These are phyloP conservation scores for Theocolax elegans DNA, from an alignment of 1,140 invertebrate genomes.

Conservation along the genomic window DNA sequence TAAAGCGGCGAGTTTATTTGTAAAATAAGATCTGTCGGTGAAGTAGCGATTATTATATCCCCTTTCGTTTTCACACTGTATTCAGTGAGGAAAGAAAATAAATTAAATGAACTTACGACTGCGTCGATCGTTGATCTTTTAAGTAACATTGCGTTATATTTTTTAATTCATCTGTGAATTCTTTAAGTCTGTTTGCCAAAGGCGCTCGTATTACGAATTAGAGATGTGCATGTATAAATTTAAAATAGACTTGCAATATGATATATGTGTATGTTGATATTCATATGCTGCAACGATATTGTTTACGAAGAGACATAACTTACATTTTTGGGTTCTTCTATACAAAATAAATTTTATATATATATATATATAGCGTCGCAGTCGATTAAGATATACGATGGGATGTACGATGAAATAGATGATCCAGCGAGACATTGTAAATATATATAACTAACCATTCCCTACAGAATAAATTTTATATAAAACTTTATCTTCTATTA, in stretches of 20 bases:
- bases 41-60: not conserved
- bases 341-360: too few relatives aligned
- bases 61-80: too few relatives aligned
- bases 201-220: conserved; percentile 6
- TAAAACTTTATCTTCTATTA: conserved; percentile 19
- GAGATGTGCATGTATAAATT: not conserved
- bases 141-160: not conserved
- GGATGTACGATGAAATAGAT: conserved; percentile 8
- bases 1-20: not conserved
- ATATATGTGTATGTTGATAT: too few relatives aligned
- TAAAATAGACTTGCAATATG: too few relatives aligned
- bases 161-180: conserved; percentile 29
- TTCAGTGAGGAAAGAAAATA: too few relatives aligned
- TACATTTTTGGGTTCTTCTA: too few relatives aligned
- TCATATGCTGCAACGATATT: too few relatives aligned
- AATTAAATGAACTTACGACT: not conserved
- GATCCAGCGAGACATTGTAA: conserved; percentile 29
- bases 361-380: not conserved
- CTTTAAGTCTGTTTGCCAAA: conserved; percentile 28
- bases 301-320: too few relatives aligned
- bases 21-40: not conserved
- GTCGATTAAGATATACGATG: not conserved
- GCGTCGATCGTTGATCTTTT: conserved; percentile 21
- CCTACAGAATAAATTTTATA: conserved; percentile 33
- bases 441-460: conserved; percentile 34